phyloP scores from a whole-genome alignment of 2,888 invertebrate genomes.

The Mythimna impura region DNA sequence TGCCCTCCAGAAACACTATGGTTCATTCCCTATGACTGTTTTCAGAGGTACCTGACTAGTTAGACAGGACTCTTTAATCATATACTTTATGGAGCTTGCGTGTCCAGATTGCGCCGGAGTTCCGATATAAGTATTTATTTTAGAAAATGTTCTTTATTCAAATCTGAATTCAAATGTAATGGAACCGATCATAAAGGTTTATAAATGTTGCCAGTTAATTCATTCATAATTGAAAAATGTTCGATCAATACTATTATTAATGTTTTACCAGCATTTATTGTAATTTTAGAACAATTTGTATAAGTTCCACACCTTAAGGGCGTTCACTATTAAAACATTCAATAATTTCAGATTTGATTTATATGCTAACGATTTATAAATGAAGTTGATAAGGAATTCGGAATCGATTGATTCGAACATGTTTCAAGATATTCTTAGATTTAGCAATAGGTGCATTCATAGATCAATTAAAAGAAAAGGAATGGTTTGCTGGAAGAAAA shows the following conservation, averaged over 20 bases:
- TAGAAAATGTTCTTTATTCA: conserved; percentile 43
- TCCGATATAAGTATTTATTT: conserved; percentile 26
- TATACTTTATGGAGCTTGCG: conserved; percentile 10
- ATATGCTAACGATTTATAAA: conserved; percentile 55
- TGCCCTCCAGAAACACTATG: neutral
- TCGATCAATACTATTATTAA: conserved; percentile 51
- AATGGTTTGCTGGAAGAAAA: neutral
- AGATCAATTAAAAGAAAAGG: conserved; percentile 31
- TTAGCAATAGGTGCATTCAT: conserved; percentile 43
- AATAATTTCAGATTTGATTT: conserved; percentile 57
- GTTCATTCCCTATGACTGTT: neutral
- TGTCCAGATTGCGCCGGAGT: conserved; percentile 16
- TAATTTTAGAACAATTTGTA: conserved; percentile 59
- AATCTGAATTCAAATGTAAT: conserved; percentile 47
- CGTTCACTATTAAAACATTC: conserved; percentile 58
- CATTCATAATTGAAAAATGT: conserved; percentile 59
- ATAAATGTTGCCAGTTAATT: conserved; percentile 45
- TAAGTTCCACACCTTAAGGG: conserved; percentile 52
- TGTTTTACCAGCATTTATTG: conserved; percentile 51
- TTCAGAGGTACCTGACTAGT: neutral
- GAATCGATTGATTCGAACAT: conserved; percentile 43
- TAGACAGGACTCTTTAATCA: conserved; percentile 9
- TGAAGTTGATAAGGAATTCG: conserved; percentile 38
- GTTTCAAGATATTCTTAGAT: conserved; percentile 44
- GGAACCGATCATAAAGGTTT: conserved; percentile 41